Percentiles rank a stretch among this genome's conserved stretches.
Evolutionary conservation across 2,797 vertebrate genomes (phyloP).

Genomic region (Dromococcyx pavoninus): DNA sequence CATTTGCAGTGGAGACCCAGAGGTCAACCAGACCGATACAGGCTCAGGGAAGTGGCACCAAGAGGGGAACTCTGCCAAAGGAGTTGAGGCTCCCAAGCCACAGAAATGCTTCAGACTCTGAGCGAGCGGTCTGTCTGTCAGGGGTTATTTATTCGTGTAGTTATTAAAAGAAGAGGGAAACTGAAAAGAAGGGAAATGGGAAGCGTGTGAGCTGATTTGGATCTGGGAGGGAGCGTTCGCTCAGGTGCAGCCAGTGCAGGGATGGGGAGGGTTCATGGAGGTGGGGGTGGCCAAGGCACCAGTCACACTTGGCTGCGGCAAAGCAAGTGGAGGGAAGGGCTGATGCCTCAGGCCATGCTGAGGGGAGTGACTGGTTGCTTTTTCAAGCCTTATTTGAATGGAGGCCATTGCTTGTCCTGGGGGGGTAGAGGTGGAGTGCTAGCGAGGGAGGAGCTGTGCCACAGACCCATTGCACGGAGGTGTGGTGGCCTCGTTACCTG

Average conservation of each 20-base stretch:
- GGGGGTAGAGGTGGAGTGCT: not conserved
- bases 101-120: not conserved
- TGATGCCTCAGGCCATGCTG: accelerated
- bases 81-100: not conserved
- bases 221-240: not conserved
- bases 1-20: not conserved
- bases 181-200: not conserved
- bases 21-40: accelerated
- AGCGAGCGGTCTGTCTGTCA: not conserved
- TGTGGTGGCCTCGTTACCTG: not conserved
- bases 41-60: not conserved
- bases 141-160: not conserved
- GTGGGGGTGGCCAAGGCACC: not conserved
- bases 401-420: not conserved
- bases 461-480: not conserved
- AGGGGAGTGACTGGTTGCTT: accelerated
- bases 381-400: accelerated
- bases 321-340: not conserved
- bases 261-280: not conserved
- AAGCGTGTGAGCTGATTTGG: not conserved
- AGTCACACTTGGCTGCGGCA: accelerated
- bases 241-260: not conserved
- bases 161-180: not conserved
- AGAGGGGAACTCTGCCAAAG: not conserved
- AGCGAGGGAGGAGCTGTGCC: not conserved